phyloP scores from a whole-genome alignment of 2,113 vertebrate genomes.

The Forbesichthys agassizii region DNA sequence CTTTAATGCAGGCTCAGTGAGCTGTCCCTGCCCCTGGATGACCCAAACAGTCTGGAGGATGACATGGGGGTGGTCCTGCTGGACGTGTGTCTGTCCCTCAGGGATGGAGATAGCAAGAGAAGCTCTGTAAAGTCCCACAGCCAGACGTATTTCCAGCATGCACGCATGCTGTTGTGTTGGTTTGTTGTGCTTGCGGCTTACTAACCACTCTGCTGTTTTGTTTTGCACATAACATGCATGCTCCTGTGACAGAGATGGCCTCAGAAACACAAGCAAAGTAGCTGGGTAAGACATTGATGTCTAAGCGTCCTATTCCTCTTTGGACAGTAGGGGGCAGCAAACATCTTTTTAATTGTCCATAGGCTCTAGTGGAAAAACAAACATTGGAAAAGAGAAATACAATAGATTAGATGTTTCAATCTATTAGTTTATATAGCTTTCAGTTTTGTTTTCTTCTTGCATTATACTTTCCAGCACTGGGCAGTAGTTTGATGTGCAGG shows the following conservation, averaged over 20 bases:
- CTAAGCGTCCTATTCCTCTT: not conserved
- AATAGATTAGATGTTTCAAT: too few species aligned
- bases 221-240: slow-evolving; percentile 67
- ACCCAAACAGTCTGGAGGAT: slow-evolving; percentile 93
- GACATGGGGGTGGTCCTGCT: slow-evolving; percentile 92
- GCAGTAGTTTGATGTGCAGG: too few species aligned
- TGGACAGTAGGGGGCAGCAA: slow-evolving; percentile 59
- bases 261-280: slow-evolving; percentile 59
- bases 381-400: too few species aligned
- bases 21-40: slow-evolving; percentile 82
- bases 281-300: slow-evolving; percentile 66
- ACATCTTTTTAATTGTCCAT: not conserved
- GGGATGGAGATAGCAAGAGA: slow-evolving; percentile 83
- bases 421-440: too few species aligned
- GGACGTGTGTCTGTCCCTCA: slow-evolving; percentile 82
- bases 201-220: slow-evolving; percentile 62
- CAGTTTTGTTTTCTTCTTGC: too few species aligned
- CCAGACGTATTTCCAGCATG: slow-evolving; percentile 8
- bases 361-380: too few species aligned
- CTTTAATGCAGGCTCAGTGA: slow-evolving; percentile 76
- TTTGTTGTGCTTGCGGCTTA: slow-evolving; percentile 1
- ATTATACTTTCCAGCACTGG: too few species aligned
- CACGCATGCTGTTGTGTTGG: not conserved
- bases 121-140: slow-evolving; percentile 53
- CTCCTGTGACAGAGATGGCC: slow-evolving; percentile 64